These are phyloP conservation scores for Catocala sponsa DNA, from an alignment of 2,888 invertebrate genomes.

Conservation along the genomic window DNA sequence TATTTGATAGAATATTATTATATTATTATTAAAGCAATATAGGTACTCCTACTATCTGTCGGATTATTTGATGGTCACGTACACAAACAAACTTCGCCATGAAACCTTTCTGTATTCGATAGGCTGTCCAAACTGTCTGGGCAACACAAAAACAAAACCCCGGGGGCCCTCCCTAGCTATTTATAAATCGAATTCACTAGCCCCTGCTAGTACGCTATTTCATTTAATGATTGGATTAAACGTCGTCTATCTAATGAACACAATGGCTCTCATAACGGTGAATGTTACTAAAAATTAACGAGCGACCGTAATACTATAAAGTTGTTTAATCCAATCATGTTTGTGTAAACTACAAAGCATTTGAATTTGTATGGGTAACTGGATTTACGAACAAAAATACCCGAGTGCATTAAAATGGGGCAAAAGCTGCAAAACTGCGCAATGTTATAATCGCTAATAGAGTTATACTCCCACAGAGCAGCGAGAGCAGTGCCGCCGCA, in stretches of 20 bases:
- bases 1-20: too few species aligned
- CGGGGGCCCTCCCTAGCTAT: constrained; percentile 19
- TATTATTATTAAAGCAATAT: too few species aligned
- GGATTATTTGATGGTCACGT: constrained; percentile 15
- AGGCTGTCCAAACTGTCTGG: constrained; percentile 21
- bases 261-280: constrained; percentile 18
- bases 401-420: constrained; percentile 56
- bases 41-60: not conserved
- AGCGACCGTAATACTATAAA: constrained; percentile 17
- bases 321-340: constrained; percentile 29
- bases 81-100: constrained; percentile 11
- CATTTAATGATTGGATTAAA: constrained; percentile 32
- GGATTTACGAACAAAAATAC: constrained; percentile 56
- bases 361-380: constrained; percentile 48
- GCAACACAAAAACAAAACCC: constrained; percentile 22
- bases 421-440: constrained; percentile 55
- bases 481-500: too few species aligned
- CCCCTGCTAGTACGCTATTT: constrained; percentile 18
- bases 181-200: constrained; percentile 30
- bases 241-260: constrained; percentile 18
- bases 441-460: constrained; percentile 71
- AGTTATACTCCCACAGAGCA: constrained; percentile 61
- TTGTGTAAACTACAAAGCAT: constrained; percentile 32
- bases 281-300: constrained; percentile 30
- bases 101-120: constrained; percentile 21